These are phyloP conservation scores for Halcyon badia DNA, from an alignment of 2,797 vertebrate genomes.

Conservation along the genomic window DNA sequence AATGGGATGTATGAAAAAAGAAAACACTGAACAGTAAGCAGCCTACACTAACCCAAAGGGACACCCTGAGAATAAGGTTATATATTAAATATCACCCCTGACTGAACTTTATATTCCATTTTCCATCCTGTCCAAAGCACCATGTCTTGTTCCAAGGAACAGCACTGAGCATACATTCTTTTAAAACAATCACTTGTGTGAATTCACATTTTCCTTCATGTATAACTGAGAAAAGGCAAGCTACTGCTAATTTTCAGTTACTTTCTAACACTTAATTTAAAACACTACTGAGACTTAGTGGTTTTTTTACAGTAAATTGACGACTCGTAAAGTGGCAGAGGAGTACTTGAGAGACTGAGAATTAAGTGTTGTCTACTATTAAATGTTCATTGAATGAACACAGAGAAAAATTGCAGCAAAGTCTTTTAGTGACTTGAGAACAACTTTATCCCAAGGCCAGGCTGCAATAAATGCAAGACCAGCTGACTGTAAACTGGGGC, in stretches of 20 bases:
- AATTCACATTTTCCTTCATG: not conserved
- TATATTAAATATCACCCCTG: not conserved
- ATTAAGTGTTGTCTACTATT: not conserved
- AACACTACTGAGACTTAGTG: not conserved
- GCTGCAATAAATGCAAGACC: not conserved
- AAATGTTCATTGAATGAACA: not conserved
- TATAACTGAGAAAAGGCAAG: not conserved
- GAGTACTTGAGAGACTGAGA: not conserved
- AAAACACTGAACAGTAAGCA: not conserved
- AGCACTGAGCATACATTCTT: not conserved
- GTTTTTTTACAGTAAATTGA: not conserved
- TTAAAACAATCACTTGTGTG: not conserved
- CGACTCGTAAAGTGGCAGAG: not conserved
- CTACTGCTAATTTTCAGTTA: constrained; percentile 11
- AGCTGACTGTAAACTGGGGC: not conserved
- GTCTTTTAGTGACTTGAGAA: not conserved
- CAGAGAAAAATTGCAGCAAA: not conserved
- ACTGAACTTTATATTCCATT: not conserved
- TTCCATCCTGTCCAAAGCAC: not conserved
- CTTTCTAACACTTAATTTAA: not conserved
- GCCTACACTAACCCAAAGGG: not conserved
- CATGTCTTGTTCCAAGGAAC: not conserved
- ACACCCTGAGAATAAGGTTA: not conserved
- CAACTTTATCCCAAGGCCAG: not conserved
- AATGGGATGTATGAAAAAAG: not conserved